Conservation (phyloP, 1,140 invertebrate genomes). For the Nephila pilipes region DNA sequence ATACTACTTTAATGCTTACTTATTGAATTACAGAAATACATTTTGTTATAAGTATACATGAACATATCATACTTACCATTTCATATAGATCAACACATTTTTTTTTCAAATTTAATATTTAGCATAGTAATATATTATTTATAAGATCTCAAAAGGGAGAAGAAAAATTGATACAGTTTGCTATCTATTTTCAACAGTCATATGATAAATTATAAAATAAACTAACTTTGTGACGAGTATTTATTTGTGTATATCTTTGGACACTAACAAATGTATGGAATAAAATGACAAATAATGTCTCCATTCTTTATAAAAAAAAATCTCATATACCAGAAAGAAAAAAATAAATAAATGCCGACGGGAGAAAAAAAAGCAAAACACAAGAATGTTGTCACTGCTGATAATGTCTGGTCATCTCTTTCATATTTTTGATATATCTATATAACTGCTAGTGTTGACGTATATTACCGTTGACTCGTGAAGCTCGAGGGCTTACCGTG, state of each 20-base stretch:
- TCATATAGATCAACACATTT: too few species aligned
- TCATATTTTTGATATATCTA: slow-evolving; percentile 1
- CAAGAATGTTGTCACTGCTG: slow-evolving; percentile 43
- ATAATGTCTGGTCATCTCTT: slow-evolving; percentile 13
- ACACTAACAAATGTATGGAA: neutral
- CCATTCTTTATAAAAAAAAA: slow-evolving; percentile 6
- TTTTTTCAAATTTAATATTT: too few species aligned
- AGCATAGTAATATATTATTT: too few species aligned
- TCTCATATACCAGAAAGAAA: neutral
- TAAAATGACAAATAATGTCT: neutral
- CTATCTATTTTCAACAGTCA: too few species aligned
- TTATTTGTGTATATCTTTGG: neutral
- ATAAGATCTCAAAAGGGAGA: too few species aligned
- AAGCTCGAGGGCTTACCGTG: slow-evolving; percentile 12
- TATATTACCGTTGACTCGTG: slow-evolving; percentile 9
- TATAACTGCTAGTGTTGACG: neutral
- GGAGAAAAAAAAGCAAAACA: neutral
- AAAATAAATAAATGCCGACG: neutral
- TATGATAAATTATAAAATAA: too few species aligned
- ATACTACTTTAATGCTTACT: too few species aligned
- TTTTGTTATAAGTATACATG: too few species aligned
- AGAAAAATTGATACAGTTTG: too few species aligned
- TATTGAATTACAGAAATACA: too few species aligned
- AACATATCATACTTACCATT: too few species aligned
- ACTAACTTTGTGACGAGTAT: too few species aligned